A percentile compares a stretch with the other conserved stretches of the same genome.
Conservation (phyloP, 1,140 invertebrate species). For the Heliconius congener region DNA sequence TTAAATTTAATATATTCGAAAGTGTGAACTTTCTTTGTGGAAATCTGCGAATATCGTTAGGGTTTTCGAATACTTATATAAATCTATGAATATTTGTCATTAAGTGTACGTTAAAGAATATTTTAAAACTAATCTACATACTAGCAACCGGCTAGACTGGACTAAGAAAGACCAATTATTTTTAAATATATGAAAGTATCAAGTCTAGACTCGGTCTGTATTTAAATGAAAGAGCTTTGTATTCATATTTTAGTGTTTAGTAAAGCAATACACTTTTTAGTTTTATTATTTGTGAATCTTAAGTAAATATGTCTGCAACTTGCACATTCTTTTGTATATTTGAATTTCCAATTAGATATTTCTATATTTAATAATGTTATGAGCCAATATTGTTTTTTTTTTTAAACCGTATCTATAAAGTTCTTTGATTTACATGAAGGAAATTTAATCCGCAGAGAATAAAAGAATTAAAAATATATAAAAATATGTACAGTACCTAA, state of each 20-base stretch:
- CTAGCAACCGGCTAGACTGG: not conserved
- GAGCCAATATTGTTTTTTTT: not conserved
- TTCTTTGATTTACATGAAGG: no score
- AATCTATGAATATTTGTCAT: not conserved
- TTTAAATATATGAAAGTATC: not conserved
- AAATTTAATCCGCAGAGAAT: no score
- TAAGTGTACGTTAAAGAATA: not conserved
- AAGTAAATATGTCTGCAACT: not conserved
- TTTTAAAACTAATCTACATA: not conserved
- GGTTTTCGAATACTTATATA: not conserved
- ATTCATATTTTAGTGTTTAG: not conserved
- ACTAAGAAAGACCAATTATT: not conserved
- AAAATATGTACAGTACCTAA: no score
- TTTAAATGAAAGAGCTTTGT: not conserved
- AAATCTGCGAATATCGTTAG: not conserved
- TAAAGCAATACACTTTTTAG: not conserved
- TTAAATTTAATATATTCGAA: not conserved
- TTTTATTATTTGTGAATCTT: not conserved
- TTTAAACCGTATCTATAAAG: not conserved
- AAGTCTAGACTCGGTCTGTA: slow-evolving; percentile 9
- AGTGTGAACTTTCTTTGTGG: not conserved
- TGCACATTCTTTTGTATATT: not conserved
- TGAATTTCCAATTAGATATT: no score
- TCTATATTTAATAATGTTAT: not conserved
- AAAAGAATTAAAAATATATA: no score